These are phyloP conservation scores for Murina feae DNA, from an alignment of 2,113 vertebrate genomes.

Conservation along the genomic window DNA sequence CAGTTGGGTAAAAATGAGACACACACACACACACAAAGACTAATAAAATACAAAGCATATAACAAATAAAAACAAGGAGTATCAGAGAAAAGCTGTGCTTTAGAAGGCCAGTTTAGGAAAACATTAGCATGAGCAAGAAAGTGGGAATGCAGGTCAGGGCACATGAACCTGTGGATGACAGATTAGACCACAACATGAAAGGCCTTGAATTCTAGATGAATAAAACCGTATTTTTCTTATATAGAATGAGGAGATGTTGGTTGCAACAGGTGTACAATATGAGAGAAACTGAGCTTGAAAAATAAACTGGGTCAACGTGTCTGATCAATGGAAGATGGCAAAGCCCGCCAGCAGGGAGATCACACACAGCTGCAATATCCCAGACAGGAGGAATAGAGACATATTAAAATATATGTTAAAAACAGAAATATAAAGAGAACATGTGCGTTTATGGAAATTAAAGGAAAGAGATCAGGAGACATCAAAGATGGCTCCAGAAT, in stretches of 20 bases:
- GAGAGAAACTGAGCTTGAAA: not conserved
- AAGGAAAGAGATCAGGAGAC: not conserved
- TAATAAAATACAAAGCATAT: not conserved
- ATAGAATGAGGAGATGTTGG: not conserved
- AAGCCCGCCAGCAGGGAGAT: not conserved
- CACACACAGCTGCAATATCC: not conserved
- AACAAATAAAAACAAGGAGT: not conserved
- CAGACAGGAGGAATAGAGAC: not conserved
- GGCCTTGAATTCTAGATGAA: not conserved
- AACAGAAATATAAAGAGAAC: not conserved
- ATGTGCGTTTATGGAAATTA: not conserved
- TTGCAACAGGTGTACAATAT: not conserved
- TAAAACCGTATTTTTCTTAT: not conserved
- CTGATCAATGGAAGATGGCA: not conserved
- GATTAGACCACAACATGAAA: not conserved
- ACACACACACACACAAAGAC: not conserved
- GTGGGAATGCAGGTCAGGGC: not conserved
- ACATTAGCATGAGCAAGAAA: not conserved
- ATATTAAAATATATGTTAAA: not conserved
- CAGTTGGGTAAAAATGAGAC: conserved; percentile 6
- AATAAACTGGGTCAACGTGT: not conserved
- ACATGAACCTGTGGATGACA: not conserved
- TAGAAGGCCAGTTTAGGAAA: not conserved
- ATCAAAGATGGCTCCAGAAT: not conserved
- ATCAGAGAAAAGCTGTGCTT: not conserved